phyloP scores from a whole-genome alignment of 2,888 invertebrate species.

The Phyllotreta cruciferae region DNA sequence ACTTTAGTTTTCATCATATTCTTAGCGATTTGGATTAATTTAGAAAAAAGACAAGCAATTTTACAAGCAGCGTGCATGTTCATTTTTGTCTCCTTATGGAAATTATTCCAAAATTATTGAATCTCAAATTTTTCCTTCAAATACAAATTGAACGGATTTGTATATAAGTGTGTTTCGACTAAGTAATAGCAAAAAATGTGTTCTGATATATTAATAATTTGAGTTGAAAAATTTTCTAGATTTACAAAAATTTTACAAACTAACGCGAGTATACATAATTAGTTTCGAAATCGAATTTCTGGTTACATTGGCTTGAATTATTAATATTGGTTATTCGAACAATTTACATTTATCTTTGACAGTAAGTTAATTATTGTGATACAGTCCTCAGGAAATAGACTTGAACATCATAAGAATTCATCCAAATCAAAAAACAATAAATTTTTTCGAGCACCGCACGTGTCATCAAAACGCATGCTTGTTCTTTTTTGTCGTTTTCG shows the following conservation, averaged over 20 bases:
- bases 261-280: not conserved
- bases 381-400: slow-evolving; percentile 61
- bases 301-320: slow-evolving; percentile 5
- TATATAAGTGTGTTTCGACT: slow-evolving; percentile 37
- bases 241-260: not conserved
- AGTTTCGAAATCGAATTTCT: not conserved
- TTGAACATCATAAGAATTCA: slow-evolving; percentile 54
- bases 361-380: slow-evolving; percentile 57
- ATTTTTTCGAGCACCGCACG: slow-evolving; percentile 45
- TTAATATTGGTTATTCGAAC: slow-evolving; percentile 17
- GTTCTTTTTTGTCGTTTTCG: slow-evolving; percentile 29
- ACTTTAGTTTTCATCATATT: slow-evolving; percentile 25
- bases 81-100: slow-evolving; percentile 46
- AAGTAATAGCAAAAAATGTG: slow-evolving; percentile 8
- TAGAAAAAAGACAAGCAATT: slow-evolving; percentile 49
- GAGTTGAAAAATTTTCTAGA: not conserved
- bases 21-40: slow-evolving; percentile 40
- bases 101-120: slow-evolving; percentile 45
- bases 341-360: slow-evolving; percentile 35
- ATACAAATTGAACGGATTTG: slow-evolving; percentile 37
- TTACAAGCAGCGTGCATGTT: slow-evolving; percentile 48
- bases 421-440: slow-evolving; percentile 49
- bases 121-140: slow-evolving; percentile 52
- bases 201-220: not conserved
- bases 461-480: slow-evolving; percentile 35